Conservation (phyloP, 2,113 vertebrate genomes). For the Cyprinodon tularosa region DNA sequence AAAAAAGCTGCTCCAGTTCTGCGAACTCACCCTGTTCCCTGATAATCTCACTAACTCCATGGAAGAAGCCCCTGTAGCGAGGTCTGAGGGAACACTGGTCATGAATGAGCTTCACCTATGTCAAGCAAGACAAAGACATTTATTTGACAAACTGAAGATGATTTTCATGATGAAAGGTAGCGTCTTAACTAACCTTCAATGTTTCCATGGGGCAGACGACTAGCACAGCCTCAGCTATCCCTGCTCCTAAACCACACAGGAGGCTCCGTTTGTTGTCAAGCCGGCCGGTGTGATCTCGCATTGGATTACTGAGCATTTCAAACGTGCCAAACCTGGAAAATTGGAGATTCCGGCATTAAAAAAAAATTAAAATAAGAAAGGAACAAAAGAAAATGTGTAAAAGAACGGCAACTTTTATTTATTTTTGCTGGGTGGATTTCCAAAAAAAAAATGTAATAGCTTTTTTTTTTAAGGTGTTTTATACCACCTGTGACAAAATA, state of each 20-base stretch:
- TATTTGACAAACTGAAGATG: not conserved
- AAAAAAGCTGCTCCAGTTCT: not conserved
- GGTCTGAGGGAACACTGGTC: conserved; percentile 81
- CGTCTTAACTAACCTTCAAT: conserved; percentile 72
- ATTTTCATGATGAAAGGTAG: not conserved
- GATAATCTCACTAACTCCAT: conserved; percentile 82
- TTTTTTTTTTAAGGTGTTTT: no score
- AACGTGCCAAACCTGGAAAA: conserved; percentile 81
- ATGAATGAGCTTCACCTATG: conserved; percentile 85
- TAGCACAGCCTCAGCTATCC: conserved; percentile 79
- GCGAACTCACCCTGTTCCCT: conserved; percentile 76
- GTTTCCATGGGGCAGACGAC: conserved; percentile 86
- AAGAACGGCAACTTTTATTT: not conserved
- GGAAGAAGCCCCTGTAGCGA: conserved; percentile 83
- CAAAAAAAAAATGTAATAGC: not conserved
- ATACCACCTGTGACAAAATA: not conserved
- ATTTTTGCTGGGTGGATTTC: not conserved
- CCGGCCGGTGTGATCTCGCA: conserved; percentile 77
- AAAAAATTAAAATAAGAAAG: not conserved
- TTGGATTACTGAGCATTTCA: conserved; percentile 80
- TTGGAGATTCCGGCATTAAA: not conserved
- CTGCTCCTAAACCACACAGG: conserved; percentile 80
- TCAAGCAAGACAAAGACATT: not conserved
- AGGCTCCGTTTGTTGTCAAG: conserved; percentile 81
- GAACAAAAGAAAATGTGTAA: not conserved